Conservation (phyloP, 2,797 vertebrate species). For the Sphenodon punctatus region DNA sequence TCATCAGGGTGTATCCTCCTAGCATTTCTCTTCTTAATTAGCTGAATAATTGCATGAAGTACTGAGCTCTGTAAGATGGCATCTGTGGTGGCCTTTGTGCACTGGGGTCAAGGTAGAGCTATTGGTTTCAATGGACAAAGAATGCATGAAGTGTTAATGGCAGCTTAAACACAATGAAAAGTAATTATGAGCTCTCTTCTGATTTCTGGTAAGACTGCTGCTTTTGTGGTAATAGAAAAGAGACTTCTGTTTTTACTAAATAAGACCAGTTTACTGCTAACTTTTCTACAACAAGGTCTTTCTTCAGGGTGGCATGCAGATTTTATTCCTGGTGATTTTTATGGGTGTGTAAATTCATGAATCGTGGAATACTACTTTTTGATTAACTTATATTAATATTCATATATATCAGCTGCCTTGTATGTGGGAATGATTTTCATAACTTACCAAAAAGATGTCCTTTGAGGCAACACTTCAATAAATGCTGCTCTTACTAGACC, state of each 20-base stretch:
- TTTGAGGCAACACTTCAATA: slow-evolving; percentile 55
- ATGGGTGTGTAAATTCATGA: too few species aligned
- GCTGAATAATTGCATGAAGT: slow-evolving; percentile 9
- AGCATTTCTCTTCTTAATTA: slow-evolving; percentile 28
- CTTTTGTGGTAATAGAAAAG: neutral
- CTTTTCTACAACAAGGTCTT: too few species aligned
- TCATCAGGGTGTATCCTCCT: neutral
- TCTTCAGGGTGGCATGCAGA: too few species aligned
- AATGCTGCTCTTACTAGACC: slow-evolving; percentile 45
- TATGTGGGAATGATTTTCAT: slow-evolving; percentile 29
- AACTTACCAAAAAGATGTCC: slow-evolving; percentile 25
- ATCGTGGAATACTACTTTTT: too few species aligned
- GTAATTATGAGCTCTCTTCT: slow-evolving; percentile 2
- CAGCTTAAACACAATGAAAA: neutral
- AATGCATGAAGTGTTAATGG: neutral
- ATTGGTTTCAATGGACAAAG: neutral
- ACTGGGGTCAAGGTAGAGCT: too few species aligned
- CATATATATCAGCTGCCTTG: too few species aligned
- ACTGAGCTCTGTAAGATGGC: neutral
- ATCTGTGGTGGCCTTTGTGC: too few species aligned
- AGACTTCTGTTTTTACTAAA: slow-evolving; percentile 6
- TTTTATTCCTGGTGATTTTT: too few species aligned
- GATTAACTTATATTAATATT: too few species aligned
- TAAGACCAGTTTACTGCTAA: neutral
- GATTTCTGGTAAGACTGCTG: neutral